A percentile compares a stretch with the other conserved stretches of the same genome.
These are phyloP conservation scores for Coelogynopora nodosa DNA, from an alignment of 2,888 invertebrate genomes.

Conservation along the genomic window DNA sequence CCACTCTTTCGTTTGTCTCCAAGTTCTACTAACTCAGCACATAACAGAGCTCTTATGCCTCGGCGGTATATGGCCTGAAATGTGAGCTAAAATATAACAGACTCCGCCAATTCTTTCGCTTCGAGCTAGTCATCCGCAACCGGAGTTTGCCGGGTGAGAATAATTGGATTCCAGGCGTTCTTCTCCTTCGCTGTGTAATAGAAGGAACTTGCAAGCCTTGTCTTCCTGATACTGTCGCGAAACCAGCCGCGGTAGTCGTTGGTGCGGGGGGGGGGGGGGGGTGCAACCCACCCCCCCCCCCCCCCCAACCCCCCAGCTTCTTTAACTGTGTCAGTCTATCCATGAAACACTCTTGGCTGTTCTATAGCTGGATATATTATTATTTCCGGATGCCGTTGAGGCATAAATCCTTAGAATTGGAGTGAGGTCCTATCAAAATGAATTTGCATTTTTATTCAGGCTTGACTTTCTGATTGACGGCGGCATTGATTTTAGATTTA, in stretches of 20 bases:
- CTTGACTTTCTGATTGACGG: constrained; percentile 25
- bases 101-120: too few relatives aligned
- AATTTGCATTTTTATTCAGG: constrained; percentile 28
- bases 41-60: not conserved
- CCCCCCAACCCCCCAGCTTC: not conserved
- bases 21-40: too few relatives aligned
- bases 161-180: not conserved
- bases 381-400: not conserved
- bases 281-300: not conserved
- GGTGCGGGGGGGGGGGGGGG: too few relatives aligned
- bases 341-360: too few relatives aligned
- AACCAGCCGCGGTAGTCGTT: too few relatives aligned
- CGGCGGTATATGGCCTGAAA: too few relatives aligned
- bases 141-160: not conserved
- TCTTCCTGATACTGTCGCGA: too few relatives aligned
- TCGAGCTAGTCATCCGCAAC: not conserved
- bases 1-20: too few relatives aligned
- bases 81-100: too few relatives aligned
- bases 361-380: not conserved
- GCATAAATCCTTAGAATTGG: not conserved
- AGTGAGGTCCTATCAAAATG: constrained; percentile 2
- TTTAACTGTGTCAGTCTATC: too few relatives aligned
- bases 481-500: constrained; percentile 31
- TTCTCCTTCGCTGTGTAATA: not conserved
- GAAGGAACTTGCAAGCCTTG: not conserved